Evolutionary conservation across 1,140 invertebrate species (phyloP).

Genomic region (Amphibalanus amphitrite): DNA sequence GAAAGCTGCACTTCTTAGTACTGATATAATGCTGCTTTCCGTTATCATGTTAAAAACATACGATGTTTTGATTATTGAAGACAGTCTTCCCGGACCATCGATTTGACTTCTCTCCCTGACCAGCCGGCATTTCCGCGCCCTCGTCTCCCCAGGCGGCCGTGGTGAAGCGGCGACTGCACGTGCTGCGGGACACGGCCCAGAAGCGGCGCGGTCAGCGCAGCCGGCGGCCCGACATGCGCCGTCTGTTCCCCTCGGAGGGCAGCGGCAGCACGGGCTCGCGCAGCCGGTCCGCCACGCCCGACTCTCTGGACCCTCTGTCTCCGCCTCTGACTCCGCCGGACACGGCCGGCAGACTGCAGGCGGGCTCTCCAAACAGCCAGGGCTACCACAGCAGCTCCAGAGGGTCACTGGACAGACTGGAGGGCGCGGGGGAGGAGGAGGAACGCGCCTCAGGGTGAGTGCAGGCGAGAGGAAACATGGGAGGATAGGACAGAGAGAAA

Average conservation of each 20-base stretch:
- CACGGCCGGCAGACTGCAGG: constrained; percentile 6
- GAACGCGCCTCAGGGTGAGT: too few relatives aligned
- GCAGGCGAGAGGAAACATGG: too few relatives aligned
- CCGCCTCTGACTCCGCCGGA: constrained; percentile 20
- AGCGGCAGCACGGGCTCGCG: constrained; percentile 42
- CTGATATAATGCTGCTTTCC: too few relatives aligned
- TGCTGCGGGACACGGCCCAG: background rate
- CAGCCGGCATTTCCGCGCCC: too few relatives aligned
- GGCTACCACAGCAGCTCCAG: constrained; percentile 17
- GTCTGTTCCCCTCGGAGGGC: background rate
- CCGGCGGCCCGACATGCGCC: background rate
- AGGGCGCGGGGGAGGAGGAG: too few relatives aligned
- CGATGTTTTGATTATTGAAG: too few relatives aligned
- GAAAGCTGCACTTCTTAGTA: too few relatives aligned
- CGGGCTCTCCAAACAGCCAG: constrained; percentile 12
- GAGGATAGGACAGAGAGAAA: too few relatives aligned
- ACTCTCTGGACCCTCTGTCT: constrained; percentile 45
- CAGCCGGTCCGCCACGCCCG: constrained; percentile 68
- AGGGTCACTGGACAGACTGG: too few relatives aligned
- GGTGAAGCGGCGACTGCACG: background rate
- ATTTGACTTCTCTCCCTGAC: too few relatives aligned
- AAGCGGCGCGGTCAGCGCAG: background rate
- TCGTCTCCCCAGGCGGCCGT: background rate
- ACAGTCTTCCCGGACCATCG: too few relatives aligned
- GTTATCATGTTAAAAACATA: too few relatives aligned